A percentile compares a stretch with the other conserved stretches of the same genome.
Conservation (phyloP, 1,140 invertebrate species). For the Lycorma delicatula region DNA sequence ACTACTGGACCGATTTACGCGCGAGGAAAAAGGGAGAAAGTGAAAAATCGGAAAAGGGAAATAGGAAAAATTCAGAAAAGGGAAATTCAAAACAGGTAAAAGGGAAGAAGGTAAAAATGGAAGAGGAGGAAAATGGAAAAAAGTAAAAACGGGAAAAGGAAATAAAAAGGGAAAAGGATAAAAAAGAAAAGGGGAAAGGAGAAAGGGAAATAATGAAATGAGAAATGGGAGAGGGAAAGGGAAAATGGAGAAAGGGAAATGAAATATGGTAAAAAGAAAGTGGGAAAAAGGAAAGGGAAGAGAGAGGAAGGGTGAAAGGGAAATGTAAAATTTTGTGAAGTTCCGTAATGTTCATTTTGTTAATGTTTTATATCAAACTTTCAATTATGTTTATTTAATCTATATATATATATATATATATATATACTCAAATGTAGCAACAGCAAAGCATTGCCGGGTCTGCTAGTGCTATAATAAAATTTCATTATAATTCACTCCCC, state of each 20-base stretch:
- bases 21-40: slow-evolving; percentile 55
- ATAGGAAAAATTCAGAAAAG: slow-evolving; percentile 50
- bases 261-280: not conserved
- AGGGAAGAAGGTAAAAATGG: slow-evolving; percentile 24
- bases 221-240: slow-evolving; percentile 3
- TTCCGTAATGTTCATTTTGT: no score
- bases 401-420: no score
- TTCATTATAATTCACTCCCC: no score
- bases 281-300: not conserved
- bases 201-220: slow-evolving; percentile 27
- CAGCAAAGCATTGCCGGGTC: no score
- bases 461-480: no score
- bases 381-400: no score
- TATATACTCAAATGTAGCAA: no score
- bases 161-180: slow-evolving; percentile 36
- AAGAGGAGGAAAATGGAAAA: slow-evolving; percentile 21
- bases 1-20: no score
- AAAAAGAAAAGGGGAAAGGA: slow-evolving; percentile 25
- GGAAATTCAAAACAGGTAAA: slow-evolving; percentile 7
- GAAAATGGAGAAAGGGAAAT: slow-evolving; percentile 16
- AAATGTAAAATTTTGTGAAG: no score
- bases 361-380: no score
- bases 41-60: slow-evolving; percentile 21
- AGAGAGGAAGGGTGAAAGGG: not conserved
- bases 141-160: slow-evolving; percentile 39